Conservation (phyloP, 1,140 invertebrate genomes). For the Schlechtendalia chinensis region DNA sequence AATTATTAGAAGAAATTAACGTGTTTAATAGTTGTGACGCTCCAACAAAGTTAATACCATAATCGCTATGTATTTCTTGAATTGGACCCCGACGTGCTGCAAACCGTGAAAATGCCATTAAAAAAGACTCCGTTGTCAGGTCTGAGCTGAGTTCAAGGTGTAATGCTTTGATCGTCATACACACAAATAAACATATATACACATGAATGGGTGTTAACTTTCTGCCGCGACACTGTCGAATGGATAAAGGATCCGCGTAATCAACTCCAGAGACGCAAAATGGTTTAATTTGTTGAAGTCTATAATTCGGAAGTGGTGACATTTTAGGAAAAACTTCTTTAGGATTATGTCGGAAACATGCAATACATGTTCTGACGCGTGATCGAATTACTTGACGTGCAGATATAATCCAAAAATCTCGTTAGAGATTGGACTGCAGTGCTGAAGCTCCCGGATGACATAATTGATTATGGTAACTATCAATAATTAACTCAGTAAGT, state of each 20-base stretch:
- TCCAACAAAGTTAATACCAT: too few relatives aligned
- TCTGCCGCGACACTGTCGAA: conserved; percentile 23
- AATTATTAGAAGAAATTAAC: too few relatives aligned
- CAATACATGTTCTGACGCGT: neutral
- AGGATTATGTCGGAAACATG: neutral
- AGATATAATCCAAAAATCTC: conserved; percentile 36
- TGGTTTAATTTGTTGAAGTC: conserved; percentile 23
- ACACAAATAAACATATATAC: too few relatives aligned
- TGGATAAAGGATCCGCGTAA: neutral
- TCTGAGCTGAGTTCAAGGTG: too few relatives aligned
- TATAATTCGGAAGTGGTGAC: conserved; percentile 7
- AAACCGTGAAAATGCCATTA: too few relatives aligned
- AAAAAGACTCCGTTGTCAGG: too few relatives aligned
- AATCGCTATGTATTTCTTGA: too few relatives aligned
- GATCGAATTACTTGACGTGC: neutral
- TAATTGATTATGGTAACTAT: neutral
- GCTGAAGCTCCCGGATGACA: conserved; percentile 2
- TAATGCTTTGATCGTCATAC: too few relatives aligned
- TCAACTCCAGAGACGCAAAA: conserved; percentile 22
- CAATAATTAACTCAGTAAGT: conserved; percentile 13
- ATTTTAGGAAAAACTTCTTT: neutral
- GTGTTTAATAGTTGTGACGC: too few relatives aligned
- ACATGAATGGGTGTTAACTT: too few relatives aligned
- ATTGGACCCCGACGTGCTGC: too few relatives aligned
- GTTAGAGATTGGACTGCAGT: neutral